Base-by-base conservation (phyloP, 1,140 invertebrate genomes). In the Tetramorium alpestre region DNA sequence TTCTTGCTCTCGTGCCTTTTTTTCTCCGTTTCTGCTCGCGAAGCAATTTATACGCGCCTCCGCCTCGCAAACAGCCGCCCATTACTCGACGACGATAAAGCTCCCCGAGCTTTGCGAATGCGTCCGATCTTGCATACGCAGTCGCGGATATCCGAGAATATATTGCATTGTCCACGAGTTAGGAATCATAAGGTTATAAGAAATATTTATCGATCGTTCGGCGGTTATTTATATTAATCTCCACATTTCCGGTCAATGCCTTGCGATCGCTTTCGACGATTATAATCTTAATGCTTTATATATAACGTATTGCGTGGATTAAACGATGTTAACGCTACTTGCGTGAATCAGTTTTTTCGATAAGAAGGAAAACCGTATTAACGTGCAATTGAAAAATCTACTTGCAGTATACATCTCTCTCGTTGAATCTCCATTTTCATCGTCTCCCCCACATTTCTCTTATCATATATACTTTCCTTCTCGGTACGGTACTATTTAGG, bases 41-140 rank as follows among this genome's bases (percentile, higher is more conserved):
- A 91, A 86, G 90, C 88, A 91, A 91, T 91, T 91, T 91, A 91
- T 91, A 91, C 90, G 89, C 89, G 90, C 89, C 89, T 91, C 90
- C 81, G 76, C 56, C 85, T 91, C 72, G 90, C 90, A 91, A 91
- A 91, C 90, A 91, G 87, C 89, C 85, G 65, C 85, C 89, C 89
- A 91, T 91, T 91, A 91, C 90, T 82, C 85, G 87, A 87, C 64
- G 81, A 91, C 87, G 87, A 91, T 91, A 91, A 89, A 91, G 89
- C 81, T 91, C 56, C 70, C 28, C 41, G 62, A 77, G 87, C 89
- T 89, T 85, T 78, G 87, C 65, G 41, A 69, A 69, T 13, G 65
- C 69, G 87, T 88, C 65, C 60, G 41, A 49, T 78, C 62, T 77
- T 87, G 87, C 82, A 90, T 80, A 72, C 72, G 54, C 77, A 56